Evolutionary conservation across 2,113 vertebrate genomes (phyloP), one percentile per base, ranked within the genome.

Genomic region (Spermophilus dauricus): DNA sequence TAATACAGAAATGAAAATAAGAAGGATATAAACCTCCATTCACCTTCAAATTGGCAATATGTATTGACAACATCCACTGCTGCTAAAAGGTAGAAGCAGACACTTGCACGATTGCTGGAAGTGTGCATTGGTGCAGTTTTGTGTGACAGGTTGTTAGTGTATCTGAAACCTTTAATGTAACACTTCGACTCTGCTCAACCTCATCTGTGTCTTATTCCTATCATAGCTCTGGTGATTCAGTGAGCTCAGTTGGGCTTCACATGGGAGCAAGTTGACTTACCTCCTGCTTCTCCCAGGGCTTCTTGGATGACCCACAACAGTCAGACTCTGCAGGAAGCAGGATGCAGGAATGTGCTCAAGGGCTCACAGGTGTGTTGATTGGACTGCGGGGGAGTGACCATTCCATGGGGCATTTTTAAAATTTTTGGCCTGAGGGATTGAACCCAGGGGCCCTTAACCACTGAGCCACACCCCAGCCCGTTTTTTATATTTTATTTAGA

Each of bases 91-190:
- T 78, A 86, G 53, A 97, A 94, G 97, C 96, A 95, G 11, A 73
- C 85, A 92, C 89, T 94, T 95, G 77, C 94, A 91, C 95, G 77
- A 85, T 13, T 0, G 0, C 11, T 97, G 86, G 88, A 97, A 95
- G 93, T 97, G 78, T 98, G 94, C 96, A 96, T 94, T 88, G 95
- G 95, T 93, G 92, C 0, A 2, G 9, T 86, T 96, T 72, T 58
- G 12, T 65, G n/a, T 17, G 39, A 61, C 30, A 48, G 16, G 34
- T 67, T 92, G 84, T 70, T 75, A 37, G 39, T 37, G 34, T 37
- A 58, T 63, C 67, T 73, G 45, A 90, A 83, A 34, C 3, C 1
- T 76, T 53, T 61, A 26, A 39, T 56, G 1, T 3, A 4, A 10
- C 12, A 6, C 39, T 91, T 85, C 11, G 5, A 61, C n/a, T 77